Percentiles rank a stretch among this genome's conserved stretches.
phyloP scores from a whole-genome alignment of 2,797 vertebrate genomes.

The Cirrhinus molitorella region DNA sequence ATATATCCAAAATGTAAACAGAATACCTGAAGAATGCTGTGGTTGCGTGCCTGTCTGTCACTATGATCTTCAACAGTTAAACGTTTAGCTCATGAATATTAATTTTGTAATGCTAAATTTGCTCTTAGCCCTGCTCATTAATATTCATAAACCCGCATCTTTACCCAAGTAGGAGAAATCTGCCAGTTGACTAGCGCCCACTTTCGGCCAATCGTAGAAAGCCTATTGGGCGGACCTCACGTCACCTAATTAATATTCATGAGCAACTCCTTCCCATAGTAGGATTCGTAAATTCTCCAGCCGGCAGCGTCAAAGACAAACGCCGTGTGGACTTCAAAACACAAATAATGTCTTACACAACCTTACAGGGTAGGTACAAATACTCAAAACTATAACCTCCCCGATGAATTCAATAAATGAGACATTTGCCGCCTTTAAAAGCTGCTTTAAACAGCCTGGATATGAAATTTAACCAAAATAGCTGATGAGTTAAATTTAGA shows the following conservation, averaged over 20 bases:
- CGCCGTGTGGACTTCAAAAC: conserved; percentile 68
- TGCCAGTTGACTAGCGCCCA: too few species aligned
- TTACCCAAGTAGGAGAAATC: not conserved
- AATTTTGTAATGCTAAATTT: not conserved
- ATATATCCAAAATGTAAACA: not conserved
- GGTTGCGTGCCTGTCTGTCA: conserved; percentile 63
- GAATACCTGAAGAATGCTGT: not conserved
- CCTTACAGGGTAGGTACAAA: conserved; percentile 72
- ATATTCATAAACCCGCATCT: not conserved
- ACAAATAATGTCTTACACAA: conserved; percentile 61
- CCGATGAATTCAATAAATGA: not conserved
- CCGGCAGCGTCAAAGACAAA: conserved; percentile 78
- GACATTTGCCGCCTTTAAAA: not conserved
- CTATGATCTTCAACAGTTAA: not conserved
- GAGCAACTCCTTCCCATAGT: conserved; percentile 63
- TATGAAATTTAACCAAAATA: conserved; percentile 48
- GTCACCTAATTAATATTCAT: conserved; percentile 2
- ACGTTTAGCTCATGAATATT: not conserved
- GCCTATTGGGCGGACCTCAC: not conserved
- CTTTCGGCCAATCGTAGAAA: not conserved
- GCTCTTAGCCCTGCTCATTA: not conserved
- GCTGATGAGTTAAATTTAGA: conserved; percentile 76
- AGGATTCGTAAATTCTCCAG: conserved; percentile 60
- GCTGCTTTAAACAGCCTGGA: not conserved
- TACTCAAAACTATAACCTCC: not conserved